Base-by-base conservation (phyloP, 2,888 invertebrate genomes). In the Catocala fraxini region DNA sequence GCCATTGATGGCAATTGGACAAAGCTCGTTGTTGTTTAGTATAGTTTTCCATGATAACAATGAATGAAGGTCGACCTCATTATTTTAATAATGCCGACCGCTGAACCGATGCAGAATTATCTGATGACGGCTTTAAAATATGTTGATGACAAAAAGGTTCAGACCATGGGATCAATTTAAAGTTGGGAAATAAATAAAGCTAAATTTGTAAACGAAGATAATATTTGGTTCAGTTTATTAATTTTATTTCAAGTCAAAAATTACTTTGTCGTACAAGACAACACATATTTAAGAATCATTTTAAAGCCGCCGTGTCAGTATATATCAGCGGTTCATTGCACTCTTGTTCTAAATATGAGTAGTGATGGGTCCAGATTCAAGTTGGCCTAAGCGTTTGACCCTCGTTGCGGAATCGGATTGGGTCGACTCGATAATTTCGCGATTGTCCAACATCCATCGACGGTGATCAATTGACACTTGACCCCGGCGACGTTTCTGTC, bases 381-480 rank as follows among this genome's bases (percentile, higher is more conserved):
- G 84, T 86, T 89, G 90, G 84, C 91, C 92, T 79, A 80, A 81
- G 82, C 86, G 82, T 86, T 93, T 93, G 88, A 93, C 92, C 92
- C 90, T 88, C 71, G 87, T 93, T 93, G 87, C 81, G 71, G 87
- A 87, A 88, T 84, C 86, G 84, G 85, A 84, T 75, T 87, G 76
- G 73, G 76, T 77, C 68, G 71, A 58, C 67, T 69, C 75, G 83
- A 89, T 89, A 83, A 82, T 86, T 89, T 89, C 82, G 90, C 90
- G 87, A 89, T 81, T 84, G 88, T 87, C 88, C 89, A 89, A 88
- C 88, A 86, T 80, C 88, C 91, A 92, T 90, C 90, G 90, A 87
- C 87, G 79, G 83, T 86, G 85, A 85, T 84, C 85, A 93, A 90
- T 92, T 93, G 90, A 93, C 92, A 90, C 84, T 89, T 91, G 91